Evolutionary conservation across 1,140 invertebrate species (phyloP).

Genomic region (Adoxophyes honmai): DNA sequence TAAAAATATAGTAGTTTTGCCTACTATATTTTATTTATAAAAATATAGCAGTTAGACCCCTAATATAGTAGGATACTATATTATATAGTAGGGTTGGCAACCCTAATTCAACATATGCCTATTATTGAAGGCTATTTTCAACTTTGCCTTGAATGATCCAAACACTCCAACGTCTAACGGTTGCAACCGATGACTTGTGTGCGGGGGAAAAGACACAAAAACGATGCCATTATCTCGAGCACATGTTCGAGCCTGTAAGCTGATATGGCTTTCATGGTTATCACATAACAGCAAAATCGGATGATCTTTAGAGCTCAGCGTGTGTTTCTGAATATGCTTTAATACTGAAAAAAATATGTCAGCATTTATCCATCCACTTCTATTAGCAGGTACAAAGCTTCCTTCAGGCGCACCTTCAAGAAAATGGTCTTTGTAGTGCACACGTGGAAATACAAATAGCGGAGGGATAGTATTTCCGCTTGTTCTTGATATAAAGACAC

Average conservation of each 20-base stretch:
- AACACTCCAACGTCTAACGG: constrained; percentile 62
- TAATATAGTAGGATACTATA: too few species aligned
- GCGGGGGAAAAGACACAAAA: constrained; percentile 31
- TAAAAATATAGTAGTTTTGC: too few species aligned
- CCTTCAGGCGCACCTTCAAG: constrained; percentile 54
- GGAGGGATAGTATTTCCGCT: constrained; percentile 49
- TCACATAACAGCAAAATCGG: constrained; percentile 56
- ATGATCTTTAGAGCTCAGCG: constrained; percentile 41
- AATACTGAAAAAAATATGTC: constrained; percentile 59
- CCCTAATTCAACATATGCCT: too few species aligned
- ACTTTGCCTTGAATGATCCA: constrained; percentile 59
- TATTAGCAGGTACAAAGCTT: constrained; percentile 51
- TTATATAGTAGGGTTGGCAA: too few species aligned
- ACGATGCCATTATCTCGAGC: constrained; percentile 21
- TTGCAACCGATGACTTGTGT: constrained; percentile 54
- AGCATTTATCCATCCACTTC: constrained; percentile 72
- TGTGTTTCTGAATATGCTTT: constrained; percentile 40
- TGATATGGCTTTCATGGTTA: constrained; percentile 56
- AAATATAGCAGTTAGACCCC: too few species aligned
- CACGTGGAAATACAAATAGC: constrained; percentile 43
- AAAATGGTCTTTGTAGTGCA: constrained; percentile 41
- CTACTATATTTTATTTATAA: too few species aligned
- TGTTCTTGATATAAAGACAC: too few species aligned
- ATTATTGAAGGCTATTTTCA: constrained; percentile 41
- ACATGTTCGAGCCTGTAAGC: constrained; percentile 17